Evolutionary conservation across 2,797 vertebrate species (phyloP).

Genomic region (Amblyopsis hoosieri): DNA sequence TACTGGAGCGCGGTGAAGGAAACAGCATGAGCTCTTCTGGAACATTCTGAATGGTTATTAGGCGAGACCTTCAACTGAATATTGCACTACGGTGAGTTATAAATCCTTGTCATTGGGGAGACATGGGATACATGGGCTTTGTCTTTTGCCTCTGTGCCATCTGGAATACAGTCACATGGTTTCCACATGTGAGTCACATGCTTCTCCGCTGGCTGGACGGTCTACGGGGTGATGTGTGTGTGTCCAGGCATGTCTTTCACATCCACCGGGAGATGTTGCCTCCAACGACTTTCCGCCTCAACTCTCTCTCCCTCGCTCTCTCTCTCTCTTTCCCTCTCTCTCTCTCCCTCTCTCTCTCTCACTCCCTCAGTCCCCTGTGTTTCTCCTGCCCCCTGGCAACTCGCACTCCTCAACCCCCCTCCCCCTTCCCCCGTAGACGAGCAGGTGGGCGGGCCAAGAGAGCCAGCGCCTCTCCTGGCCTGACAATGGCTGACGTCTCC

Average conservation of each 20-base stretch:
- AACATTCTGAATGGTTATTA: slow-evolving; percentile 53
- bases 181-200: slow-evolving; percentile 50
- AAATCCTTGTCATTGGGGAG: slow-evolving; percentile 56
- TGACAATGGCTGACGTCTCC: slow-evolving; percentile 45
- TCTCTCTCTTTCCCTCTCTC: slow-evolving; percentile 12
- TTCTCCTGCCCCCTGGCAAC: slow-evolving; percentile 31
- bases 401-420: slow-evolving; percentile 24
- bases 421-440: slow-evolving; percentile 60
- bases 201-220: slow-evolving; percentile 25
- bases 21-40: slow-evolving; percentile 48
- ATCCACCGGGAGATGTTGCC: slow-evolving; percentile 75
- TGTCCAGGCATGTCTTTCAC: slow-evolving; percentile 73
- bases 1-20: slow-evolving; percentile 50
- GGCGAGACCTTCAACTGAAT: slow-evolving; percentile 36
- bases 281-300: slow-evolving; percentile 74
- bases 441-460: slow-evolving; percentile 71
- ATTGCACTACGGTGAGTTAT: slow-evolving; percentile 46
- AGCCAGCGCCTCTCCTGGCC: slow-evolving; percentile 31
- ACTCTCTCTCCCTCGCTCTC: slow-evolving; percentile 14
- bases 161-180: slow-evolving; percentile 50
- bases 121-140: slow-evolving; percentile 23
- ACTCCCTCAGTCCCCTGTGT: not conserved
- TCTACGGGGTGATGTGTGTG: slow-evolving; percentile 71
- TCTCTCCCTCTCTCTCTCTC: slow-evolving; percentile 18
- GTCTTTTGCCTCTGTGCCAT: slow-evolving; percentile 50